Evolutionary conservation across 2,113 vertebrate genomes (phyloP).

Genomic region (Pelecanus crispus): DNA sequence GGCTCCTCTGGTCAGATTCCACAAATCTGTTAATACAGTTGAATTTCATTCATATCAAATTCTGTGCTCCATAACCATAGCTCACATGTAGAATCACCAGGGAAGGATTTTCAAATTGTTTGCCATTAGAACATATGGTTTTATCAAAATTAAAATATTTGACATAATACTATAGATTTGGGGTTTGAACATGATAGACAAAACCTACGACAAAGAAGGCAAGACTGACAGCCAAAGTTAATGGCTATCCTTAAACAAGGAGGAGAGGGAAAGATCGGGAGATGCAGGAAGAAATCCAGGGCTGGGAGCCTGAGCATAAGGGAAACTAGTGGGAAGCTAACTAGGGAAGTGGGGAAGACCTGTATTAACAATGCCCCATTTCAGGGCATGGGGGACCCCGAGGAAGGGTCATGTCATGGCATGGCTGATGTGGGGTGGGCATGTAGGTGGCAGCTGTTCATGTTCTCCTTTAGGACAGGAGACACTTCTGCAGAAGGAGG

Average conservation of each 20-base stretch:
- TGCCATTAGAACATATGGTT: neutral
- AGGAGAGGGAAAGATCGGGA: neutral
- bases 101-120: neutral
- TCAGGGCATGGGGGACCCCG: neutral
- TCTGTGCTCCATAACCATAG: neutral
- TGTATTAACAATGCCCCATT: neutral
- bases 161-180: neutral
- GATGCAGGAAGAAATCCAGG: too few species aligned
- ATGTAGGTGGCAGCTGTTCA: neutral
- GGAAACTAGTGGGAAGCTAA: too few species aligned
- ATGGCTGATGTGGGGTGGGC: neutral
- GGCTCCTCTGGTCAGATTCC: neutral
- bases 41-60: accelerated
- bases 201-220: neutral
- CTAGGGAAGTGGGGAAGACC: too few species aligned
- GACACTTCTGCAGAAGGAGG: neutral
- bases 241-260: too few species aligned
- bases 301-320: neutral
- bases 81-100: neutral
- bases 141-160: neutral
- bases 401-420: neutral
- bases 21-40: accelerated
- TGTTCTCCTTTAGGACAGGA: neutral
- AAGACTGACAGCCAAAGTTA: neutral
- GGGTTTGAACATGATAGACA: accelerated